Base-by-base conservation (phyloP, 2,888 invertebrate species). In the Aphidius colemani region DNA sequence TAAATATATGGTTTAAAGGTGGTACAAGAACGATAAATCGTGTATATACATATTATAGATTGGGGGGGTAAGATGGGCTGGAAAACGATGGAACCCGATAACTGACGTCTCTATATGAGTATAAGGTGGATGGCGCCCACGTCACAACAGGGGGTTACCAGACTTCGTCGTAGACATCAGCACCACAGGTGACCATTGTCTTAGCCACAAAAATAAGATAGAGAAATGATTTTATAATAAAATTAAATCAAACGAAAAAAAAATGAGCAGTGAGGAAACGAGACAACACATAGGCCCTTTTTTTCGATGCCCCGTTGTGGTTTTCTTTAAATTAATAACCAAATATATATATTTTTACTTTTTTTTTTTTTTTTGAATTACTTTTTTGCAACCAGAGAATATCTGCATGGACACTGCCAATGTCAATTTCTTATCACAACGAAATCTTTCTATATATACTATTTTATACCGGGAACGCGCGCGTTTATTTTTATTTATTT, bases 171-270 rank as follows among this genome's bases (percentile, higher is more conserved):
- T 78, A 78, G 78, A 79, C 78, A 79, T 78, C 78, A 73, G 74
- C 80, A 68, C 80, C 73, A 71, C 80, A 71, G 80, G 80, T 77
- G 79, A 75, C 77, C 79, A 80, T 80, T 80, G 80, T 80, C 79
- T 80, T 78, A 79, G 30, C 30, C 2, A 30, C 30, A 75, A 57
- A 57, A 48, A 48, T 48, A 30, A 39, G 11, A 57, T 57, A 57
- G 45, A 48, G 39, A 40, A 46, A 46, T 57, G 57, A 44, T 11
- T 9, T 55, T 41, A 30, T 30, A 30, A 30, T 30, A 30, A 30
- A 30, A 30, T 30, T 5, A 30, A 30, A 30, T 30, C 5, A 30
- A 18, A 18, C 13, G 13, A 18, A 18, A 48, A 55, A n/a, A 65
- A 51, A 55, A 55, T 45, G 43, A 45, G 46, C 61, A 63, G 57